These are phyloP conservation scores for Platichthys stellatus DNA, from an alignment of 2,113 vertebrate species.

Conservation along the genomic window DNA sequence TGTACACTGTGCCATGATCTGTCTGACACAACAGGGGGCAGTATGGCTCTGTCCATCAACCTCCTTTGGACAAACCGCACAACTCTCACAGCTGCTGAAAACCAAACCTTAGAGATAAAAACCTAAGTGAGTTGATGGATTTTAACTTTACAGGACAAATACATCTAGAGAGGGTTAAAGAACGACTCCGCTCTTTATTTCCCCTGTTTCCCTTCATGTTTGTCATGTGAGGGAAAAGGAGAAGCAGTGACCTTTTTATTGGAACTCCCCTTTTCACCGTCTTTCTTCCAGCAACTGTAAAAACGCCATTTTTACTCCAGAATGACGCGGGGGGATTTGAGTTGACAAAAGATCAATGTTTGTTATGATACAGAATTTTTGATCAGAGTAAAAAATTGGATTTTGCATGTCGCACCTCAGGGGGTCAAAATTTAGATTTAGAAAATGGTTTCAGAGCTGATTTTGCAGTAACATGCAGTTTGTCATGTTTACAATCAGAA, in stretches of 20 bases:
- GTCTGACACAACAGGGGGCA: constrained; percentile 82
- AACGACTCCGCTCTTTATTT: not conserved
- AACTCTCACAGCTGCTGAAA: too few species aligned
- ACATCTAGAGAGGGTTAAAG: not conserved
- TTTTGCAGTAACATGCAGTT: constrained; percentile 18
- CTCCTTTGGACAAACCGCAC: not conserved
- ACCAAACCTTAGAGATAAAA: not conserved
- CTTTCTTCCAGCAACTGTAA: not conserved
- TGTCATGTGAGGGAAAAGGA: not conserved
- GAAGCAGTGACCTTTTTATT: constrained; percentile 7
- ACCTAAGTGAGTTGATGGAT: too few species aligned
- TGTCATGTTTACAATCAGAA: constrained; percentile 4
- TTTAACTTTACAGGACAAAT: not conserved
- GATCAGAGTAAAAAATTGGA: not conserved
- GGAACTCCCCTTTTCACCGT: not conserved
- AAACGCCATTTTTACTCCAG: not conserved
- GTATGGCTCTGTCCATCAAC: constrained; percentile 76
- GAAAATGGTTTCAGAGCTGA: too few species aligned
- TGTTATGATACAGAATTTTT: constrained; percentile 2
- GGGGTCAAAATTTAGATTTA: too few species aligned
- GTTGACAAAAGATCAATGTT: too few species aligned
- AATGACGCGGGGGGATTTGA: constrained; percentile 9
- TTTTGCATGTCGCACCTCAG: constrained; percentile 10
- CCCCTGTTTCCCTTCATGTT: constrained; percentile 1
- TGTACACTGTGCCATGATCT: constrained; percentile 35